Base-by-base conservation (phyloP, 2,888 invertebrate genomes). In the Lycocerus yunnanus region DNA sequence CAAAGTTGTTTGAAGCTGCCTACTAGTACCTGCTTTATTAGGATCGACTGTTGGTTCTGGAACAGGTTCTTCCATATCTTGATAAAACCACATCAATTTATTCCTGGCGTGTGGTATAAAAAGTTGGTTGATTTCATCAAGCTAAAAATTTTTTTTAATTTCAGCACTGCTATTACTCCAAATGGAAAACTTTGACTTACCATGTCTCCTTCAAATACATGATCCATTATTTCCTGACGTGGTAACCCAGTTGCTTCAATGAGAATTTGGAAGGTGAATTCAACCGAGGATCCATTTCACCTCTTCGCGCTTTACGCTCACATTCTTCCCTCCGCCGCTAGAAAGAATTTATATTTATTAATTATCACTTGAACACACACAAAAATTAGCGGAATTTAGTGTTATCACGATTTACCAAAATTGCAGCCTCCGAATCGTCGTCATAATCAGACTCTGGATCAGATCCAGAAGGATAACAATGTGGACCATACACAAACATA, bases 271-370 rank as follows among this genome's bases (percentile, higher is more conserved):
- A 96, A 96, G 74, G 95, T 93, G 88, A 95, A 96, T 88, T 96
- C 90, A 96, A 88, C 77, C 96, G 90, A 83, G 96, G 95, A 88
- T 96, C 96, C 94, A 96, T 96, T 87, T 96, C 96, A 88, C 96
- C 96, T 73, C 96, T 90, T 72, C 96, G 90, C 13, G 95, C 95
- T 84, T 95, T 95, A 81, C 95, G 91, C 89, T 96, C 95, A 92
- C 95, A 95, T 95, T 96, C 95, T 92, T 96, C 95, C 76, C 95
- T 90, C 76, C 95, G 90, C 79, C 92, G 90, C 93, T 93, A 86
- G 13, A 83, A 84, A 63, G 73, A 66, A 65, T 69, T 60, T 59
- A 61, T 0, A n/a, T 2, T 43, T n/a, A 0, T n/a, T n/a, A 65
- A 66, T 69, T 69, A 13, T 8, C 15, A 27, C 15, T 43, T 15